These are phyloP conservation scores for Scortum barcoo DNA, from an alignment of 2,113 vertebrate genomes.

Conservation along the genomic window DNA sequence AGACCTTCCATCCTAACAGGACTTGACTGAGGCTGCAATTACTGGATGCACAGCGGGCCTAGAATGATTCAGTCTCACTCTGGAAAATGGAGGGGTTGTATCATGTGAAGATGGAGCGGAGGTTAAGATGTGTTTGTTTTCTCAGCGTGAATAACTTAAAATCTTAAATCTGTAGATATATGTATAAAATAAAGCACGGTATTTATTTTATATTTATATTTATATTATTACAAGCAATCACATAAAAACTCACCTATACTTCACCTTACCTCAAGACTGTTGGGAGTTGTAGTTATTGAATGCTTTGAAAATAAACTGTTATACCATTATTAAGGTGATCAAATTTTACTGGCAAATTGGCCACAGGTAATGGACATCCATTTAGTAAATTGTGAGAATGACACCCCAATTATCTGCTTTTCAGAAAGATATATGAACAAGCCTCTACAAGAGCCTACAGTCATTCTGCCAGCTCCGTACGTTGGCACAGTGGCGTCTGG, in stretches of 20 bases:
- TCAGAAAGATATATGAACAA: too few species aligned
- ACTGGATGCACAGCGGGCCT: slow-evolving; percentile 5
- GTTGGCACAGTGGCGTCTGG: too few species aligned
- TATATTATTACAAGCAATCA: too few species aligned
- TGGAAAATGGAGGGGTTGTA: neutral
- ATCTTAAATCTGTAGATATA: neutral
- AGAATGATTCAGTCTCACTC: neutral
- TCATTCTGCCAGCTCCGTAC: too few species aligned
- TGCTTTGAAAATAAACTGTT: too few species aligned
- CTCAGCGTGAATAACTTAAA: neutral
- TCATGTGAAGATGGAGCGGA: neutral
- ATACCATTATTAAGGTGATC: too few species aligned
- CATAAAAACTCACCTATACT: neutral
- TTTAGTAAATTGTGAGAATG: too few species aligned
- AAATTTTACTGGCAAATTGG: too few species aligned
- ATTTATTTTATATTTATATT: too few species aligned
- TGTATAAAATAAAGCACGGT: neutral
- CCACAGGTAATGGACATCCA: too few species aligned
- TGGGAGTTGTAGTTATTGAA: neutral
- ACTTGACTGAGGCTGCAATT: slow-evolving; percentile 52
- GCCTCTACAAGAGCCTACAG: too few species aligned
- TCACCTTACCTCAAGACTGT: neutral
- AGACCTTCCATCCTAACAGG: slow-evolving; percentile 55
- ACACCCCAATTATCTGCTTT: too few species aligned
- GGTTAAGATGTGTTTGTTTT: slow-evolving; percentile 22